Evolutionary conservation across 2,113 vertebrate genomes (phyloP), one percentile per base, ranked within the genome.

Genomic region (Zosterops japonicus): DNA sequence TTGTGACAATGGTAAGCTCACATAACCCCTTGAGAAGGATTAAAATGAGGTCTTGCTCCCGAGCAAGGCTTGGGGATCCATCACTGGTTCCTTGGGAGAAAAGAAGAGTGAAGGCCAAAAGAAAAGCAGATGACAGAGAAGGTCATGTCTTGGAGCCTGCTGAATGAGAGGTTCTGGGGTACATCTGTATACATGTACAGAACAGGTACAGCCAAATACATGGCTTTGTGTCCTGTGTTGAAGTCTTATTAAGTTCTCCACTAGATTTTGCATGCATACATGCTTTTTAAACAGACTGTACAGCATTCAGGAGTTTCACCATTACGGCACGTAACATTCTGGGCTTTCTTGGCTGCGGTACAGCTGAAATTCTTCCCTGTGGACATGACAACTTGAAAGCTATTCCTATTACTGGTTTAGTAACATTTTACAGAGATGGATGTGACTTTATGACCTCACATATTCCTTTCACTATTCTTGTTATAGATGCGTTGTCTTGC

Each of bases 381-480:
- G 76, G 93, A 80, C 35, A 36, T 29, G 47, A 72, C 63, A 81
- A 39, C 74, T 69, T 89, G 86, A 95, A 93, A 87, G 71, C 55
- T 74, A 39, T 82, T 90, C n/a, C 24, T 92, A 7, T 61, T 70
- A 39, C 75, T 84, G 49, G 21, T 68, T 92, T 59, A 91, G 72
- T 77, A 89, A 83, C 21, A 53, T 90, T 87, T 88, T 86, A 63
- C 68, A 79, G 75, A 77, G n/a, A 61, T 64, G n/a, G 78, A 84
- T 72, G 53, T 70, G 88, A 55, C 94, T 97, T 97, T 93, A 83
- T 60, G 64, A 88, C 49, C 1, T 1, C 27, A 84, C 18, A 11
- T 46, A 87, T 47, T 89, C 64, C 39, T 94, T 91, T 77, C 59
- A 65, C 47, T 28, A 27, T 76, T 91, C 70, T 63, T 86, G 4